Conservation (phyloP, 1,140 invertebrate species). For the Camponotus floridanus region DNA sequence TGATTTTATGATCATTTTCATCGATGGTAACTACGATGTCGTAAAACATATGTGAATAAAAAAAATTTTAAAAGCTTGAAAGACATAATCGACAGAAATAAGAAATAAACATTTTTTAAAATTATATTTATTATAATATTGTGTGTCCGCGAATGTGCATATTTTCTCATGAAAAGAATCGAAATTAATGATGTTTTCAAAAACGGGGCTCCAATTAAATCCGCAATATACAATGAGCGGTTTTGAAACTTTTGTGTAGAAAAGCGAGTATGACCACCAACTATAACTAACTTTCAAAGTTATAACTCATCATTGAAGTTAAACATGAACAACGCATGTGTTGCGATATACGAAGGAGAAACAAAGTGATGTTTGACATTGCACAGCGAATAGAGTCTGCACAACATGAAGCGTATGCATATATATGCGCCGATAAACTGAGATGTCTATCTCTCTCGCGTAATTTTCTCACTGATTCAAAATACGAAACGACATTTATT, state of each 20-base stretch:
- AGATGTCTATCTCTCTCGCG: neutral
- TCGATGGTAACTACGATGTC: too few relatives aligned
- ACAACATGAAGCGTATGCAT: neutral
- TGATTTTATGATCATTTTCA: slow-evolving; percentile 3
- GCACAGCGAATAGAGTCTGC: slow-evolving; percentile 4
- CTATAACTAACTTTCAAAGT: slow-evolving; percentile 18
- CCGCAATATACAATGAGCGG: neutral
- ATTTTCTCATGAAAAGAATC: neutral
- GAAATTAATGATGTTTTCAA: neutral
- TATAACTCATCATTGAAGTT: slow-evolving; percentile 28
- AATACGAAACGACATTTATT: neutral
- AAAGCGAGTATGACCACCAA: neutral
- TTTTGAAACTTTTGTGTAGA: neutral
- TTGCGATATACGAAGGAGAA: neutral
- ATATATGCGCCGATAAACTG: neutral
- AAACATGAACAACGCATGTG: neutral
- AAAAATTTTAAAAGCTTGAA: neutral
- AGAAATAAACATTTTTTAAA: neutral
- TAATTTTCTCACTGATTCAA: neutral
- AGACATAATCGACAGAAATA: neutral
- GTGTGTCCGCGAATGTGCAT: neutral
- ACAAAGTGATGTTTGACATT: slow-evolving; percentile 21
- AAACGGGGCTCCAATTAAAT: neutral
- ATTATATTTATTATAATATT: slow-evolving; percentile 3
- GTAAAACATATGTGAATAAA: neutral